Conservation (phyloP, 92 coral and sea anemone species). For the Heliopora coerulea region DNA sequence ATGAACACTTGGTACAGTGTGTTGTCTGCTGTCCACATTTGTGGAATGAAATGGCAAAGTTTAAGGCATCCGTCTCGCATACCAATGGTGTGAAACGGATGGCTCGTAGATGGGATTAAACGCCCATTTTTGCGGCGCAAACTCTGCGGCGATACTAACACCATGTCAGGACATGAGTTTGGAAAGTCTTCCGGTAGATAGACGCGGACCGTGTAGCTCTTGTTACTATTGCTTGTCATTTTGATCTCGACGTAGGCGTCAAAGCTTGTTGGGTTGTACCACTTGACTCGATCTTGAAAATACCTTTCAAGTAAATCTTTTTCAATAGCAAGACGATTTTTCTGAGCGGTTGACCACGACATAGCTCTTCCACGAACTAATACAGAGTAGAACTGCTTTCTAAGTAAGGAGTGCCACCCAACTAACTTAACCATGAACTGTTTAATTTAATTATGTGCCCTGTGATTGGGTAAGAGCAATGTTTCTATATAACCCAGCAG, state of each 20-base stretch:
- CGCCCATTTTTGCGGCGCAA: conserved; percentile 26
- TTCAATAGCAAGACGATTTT: conserved; percentile 57
- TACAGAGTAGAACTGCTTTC: neutral
- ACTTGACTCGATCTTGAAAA: conserved; percentile 50
- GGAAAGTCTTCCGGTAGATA: conserved; percentile 45
- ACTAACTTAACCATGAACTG: too few relatives aligned
- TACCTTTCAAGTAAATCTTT: conserved; percentile 56
- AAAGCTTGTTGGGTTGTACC: conserved; percentile 50
- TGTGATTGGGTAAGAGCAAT: too few relatives aligned
- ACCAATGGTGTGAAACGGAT: conserved; percentile 37
- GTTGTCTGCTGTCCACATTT: conserved; percentile 26
- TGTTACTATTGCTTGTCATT: conserved; percentile 38
- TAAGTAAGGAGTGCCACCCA: too few relatives aligned
- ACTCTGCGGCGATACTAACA: conserved; percentile 12
- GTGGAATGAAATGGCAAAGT: conserved; percentile 41
- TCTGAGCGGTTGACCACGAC: conserved; percentile 67
- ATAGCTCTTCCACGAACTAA: conserved; percentile 25
- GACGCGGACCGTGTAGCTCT: conserved; percentile 17
- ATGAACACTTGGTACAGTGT: conserved; percentile 47
- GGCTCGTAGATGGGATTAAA: neutral
- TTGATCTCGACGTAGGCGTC: conserved; percentile 48
- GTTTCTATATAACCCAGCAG: too few relatives aligned
- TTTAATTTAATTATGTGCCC: too few relatives aligned
- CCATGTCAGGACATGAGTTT: conserved; percentile 52
- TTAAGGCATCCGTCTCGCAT: conserved; percentile 39